phyloP scores from a whole-genome alignment of 2,888 invertebrate genomes.

The Strigamia crassipes region DNA sequence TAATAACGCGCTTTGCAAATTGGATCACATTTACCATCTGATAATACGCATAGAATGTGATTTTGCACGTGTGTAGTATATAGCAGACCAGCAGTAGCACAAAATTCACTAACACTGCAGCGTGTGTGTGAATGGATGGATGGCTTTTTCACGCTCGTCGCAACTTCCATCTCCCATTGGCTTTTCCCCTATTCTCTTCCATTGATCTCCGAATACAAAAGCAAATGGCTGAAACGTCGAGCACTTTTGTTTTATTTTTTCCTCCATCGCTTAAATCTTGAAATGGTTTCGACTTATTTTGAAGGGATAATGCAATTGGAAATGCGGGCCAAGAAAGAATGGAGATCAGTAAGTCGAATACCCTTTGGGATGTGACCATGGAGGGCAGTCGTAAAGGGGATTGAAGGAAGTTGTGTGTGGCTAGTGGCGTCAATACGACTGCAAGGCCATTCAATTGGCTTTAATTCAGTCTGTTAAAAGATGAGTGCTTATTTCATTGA shows the following conservation, averaged over 20 bases:
- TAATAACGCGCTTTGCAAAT: not conserved
- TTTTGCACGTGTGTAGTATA: not conserved
- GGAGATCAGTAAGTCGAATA: slow-evolving; percentile 6
- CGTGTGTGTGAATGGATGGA: not conserved
- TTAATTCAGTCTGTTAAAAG: slow-evolving; percentile 13
- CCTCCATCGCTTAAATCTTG: not conserved
- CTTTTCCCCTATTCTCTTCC: not conserved
- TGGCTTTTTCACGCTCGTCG: not conserved
- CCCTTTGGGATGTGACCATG: not conserved
- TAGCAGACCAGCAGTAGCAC: not conserved
- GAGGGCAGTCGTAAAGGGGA: slow-evolving; percentile 21
- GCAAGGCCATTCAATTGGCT: not conserved
- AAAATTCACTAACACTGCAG: not conserved
- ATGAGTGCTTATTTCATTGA: not conserved
- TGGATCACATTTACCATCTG: not conserved
- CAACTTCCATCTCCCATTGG: slow-evolving; percentile 13
- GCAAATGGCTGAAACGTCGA: not conserved
- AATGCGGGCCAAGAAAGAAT: not conserved
- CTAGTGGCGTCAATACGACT: slow-evolving; percentile 8
- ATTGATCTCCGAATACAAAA: not conserved
- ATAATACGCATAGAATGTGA: not conserved
- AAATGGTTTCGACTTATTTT: not conserved
- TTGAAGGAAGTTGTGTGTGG: slow-evolving; percentile 11
- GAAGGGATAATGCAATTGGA: slow-evolving; percentile 2
- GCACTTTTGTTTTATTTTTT: slow-evolving; percentile 18